Evolutionary conservation across 2,797 vertebrate species (phyloP).

Genomic region (Acanthiza pusilla): DNA sequence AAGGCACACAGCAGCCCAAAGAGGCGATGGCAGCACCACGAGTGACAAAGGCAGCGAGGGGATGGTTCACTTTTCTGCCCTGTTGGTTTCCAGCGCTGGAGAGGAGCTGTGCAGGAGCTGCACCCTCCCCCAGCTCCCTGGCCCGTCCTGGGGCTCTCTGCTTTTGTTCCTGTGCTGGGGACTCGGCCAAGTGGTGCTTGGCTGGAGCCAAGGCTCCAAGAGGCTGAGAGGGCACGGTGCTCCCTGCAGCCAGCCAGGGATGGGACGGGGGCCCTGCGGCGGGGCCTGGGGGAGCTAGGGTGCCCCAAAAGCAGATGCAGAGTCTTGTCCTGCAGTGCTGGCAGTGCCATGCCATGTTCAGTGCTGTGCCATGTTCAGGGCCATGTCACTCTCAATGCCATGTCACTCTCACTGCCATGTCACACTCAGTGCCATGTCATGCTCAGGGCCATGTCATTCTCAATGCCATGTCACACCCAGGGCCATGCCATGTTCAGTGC

Average conservation of each 20-base stretch:
- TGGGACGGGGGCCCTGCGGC: background rate
- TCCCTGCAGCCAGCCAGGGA: background rate
- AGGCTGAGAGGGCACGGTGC: background rate
- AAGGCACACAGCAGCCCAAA: background rate
- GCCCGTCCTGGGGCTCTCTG: background rate
- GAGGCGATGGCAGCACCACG: fast-evolving
- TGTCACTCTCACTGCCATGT: no score
- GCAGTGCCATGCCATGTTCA: fast-evolving
- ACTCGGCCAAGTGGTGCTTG: background rate
- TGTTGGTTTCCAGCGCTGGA: fast-evolving
- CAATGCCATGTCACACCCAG: no score
- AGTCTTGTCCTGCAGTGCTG: fast-evolving
- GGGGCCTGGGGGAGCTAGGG: fast-evolving
- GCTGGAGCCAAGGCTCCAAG: background rate
- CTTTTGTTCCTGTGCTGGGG: constrained; percentile 37
- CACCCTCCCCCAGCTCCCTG: background rate
- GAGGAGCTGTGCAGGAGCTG: background rate
- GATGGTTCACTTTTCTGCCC: background rate
- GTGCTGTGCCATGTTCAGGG: background rate
- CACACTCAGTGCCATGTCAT: no score
- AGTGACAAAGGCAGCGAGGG: fast-evolving
- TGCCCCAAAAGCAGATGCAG: background rate
- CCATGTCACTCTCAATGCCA: no score
- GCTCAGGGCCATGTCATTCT: no score
- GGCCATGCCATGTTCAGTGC: no score